Evolutionary conservation across 1,140 invertebrate species (phyloP).

Genomic region (Daktulosphaira vitifoliae): DNA sequence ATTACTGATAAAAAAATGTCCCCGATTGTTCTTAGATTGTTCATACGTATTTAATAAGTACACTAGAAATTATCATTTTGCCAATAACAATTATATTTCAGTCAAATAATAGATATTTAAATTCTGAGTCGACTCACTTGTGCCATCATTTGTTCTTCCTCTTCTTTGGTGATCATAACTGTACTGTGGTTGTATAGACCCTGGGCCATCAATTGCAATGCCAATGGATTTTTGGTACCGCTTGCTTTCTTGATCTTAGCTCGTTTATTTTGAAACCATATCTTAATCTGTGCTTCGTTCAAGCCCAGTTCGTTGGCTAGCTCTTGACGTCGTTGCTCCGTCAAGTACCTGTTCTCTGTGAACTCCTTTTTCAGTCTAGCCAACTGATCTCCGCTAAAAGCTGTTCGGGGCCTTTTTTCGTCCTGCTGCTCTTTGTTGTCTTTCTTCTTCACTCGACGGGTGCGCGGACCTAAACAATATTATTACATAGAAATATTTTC

Average conservation of each 20-base stretch:
- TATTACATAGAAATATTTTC: constrained; percentile 11
- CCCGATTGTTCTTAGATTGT: too few relatives aligned
- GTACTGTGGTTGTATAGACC: constrained; percentile 89
- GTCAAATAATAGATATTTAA: too few relatives aligned
- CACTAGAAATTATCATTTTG: too few relatives aligned
- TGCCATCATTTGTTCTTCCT: constrained; percentile 52
- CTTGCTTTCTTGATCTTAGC: constrained; percentile 96
- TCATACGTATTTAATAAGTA: too few relatives aligned
- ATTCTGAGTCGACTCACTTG: constrained; percentile 22
- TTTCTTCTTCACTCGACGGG: constrained; percentile 69
- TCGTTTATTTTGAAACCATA: constrained; percentile 97
- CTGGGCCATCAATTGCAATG: constrained; percentile 90
- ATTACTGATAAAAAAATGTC: too few relatives aligned
- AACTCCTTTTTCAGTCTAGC: constrained; percentile 89
- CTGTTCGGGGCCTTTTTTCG: constrained; percentile 92
- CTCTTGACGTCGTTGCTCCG: constrained; percentile 82
- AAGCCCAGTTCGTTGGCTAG: constrained; percentile 84
- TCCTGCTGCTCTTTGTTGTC: constrained; percentile 53
- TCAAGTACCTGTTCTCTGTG: constrained; percentile 89
- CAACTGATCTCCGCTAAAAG: constrained; percentile 92
- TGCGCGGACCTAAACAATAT: constrained; percentile 69
- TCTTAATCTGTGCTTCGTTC: constrained; percentile 98
- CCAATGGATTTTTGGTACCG: constrained; percentile 79
- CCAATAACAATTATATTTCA: too few relatives aligned
- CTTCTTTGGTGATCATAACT: constrained; percentile 68